Conservation (phyloP, 2,113 vertebrate species). For the Steatornis caripensis region DNA sequence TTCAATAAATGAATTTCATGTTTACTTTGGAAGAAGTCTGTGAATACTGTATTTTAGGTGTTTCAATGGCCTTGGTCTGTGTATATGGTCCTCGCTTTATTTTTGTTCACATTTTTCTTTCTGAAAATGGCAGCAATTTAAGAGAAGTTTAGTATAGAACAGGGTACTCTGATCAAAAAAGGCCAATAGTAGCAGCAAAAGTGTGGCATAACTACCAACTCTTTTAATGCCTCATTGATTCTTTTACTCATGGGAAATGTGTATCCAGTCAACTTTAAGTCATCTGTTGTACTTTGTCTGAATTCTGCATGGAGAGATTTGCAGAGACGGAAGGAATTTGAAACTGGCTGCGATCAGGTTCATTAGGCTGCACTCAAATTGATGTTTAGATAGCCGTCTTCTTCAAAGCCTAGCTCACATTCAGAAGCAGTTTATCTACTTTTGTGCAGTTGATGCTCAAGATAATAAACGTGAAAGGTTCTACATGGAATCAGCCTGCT, state of each 20-base stretch:
- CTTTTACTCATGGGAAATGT: not conserved
- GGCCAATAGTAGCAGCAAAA: not conserved
- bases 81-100: not conserved
- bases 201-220: not conserved
- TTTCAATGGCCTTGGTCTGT: not conserved
- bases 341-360: not conserved
- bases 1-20: not conserved
- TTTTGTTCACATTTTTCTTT: not conserved
- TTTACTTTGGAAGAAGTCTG: not conserved
- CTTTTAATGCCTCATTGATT: not conserved
- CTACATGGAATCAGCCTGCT: not conserved
- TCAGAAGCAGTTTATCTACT: not conserved
- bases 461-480: not conserved
- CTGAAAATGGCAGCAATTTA: not conserved
- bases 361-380: not conserved
- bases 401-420: not conserved
- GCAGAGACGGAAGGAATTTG: not conserved
- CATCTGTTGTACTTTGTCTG: not conserved
- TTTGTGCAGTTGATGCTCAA: not conserved
- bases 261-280: not conserved
- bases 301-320: not conserved
- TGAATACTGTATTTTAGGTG: not conserved
- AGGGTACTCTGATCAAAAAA: not conserved
- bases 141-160: not conserved
- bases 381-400: not conserved